phyloP scores from a whole-genome alignment of 1,140 invertebrate species.

The Oncopodura yosiiana region DNA sequence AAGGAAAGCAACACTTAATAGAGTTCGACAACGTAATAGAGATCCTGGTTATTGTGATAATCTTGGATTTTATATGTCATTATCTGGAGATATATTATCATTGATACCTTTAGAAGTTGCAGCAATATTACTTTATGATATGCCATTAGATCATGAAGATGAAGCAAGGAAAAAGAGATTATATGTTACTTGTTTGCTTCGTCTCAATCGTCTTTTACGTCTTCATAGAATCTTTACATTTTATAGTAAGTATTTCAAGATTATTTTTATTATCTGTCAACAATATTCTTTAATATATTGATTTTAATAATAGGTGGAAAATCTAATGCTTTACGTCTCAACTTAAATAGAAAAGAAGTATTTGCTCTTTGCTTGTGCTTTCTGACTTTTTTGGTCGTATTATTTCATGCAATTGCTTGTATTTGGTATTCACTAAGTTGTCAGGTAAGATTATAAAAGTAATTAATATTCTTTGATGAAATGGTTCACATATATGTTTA shows the following conservation, averaged over 20 bases:
- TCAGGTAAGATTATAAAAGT: no score
- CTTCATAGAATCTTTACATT: constrained; percentile 6
- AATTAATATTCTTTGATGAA: no score
- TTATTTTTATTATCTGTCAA: neutral
- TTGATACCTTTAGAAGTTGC: constrained; percentile 6
- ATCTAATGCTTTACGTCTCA: constrained; percentile 1
- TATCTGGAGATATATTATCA: constrained; percentile 1
- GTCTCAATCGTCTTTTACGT: constrained; percentile 5
- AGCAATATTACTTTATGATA: neutral
- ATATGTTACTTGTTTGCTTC: neutral
- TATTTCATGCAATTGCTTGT: constrained; percentile 16
- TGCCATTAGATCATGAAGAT: neutral
- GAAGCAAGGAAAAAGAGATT: neutral
- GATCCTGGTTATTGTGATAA: no score
- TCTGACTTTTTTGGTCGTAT: neutral
- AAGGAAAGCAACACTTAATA: neutral
- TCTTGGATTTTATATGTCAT: neutral
- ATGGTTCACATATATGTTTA: neutral
- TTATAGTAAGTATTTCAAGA: constrained; percentile 14
- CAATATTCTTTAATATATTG: neutral
- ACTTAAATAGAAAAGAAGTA: neutral
- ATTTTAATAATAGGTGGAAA: neutral
- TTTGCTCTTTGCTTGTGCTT: constrained; percentile 4
- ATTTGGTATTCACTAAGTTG: constrained; percentile 12
- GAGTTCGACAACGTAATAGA: neutral